phyloP scores from a whole-genome alignment of 2,797 vertebrate species.

The Rhinogobio ventralis region DNA sequence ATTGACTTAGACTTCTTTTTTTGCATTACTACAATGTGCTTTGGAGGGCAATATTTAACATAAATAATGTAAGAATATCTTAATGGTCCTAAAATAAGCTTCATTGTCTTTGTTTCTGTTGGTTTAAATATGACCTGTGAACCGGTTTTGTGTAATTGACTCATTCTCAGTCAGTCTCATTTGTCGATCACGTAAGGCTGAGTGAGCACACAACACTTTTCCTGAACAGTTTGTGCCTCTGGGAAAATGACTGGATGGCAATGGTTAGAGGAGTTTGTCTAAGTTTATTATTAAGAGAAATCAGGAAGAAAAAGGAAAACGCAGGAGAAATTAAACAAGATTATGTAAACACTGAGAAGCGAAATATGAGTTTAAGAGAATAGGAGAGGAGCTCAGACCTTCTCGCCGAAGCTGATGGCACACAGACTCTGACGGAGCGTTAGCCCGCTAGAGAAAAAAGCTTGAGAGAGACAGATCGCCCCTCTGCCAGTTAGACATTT shows the following conservation, averaged over 20 bases:
- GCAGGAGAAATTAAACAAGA: neutral
- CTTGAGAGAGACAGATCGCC: constrained; percentile 46
- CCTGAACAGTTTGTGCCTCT: neutral
- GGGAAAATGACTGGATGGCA: neutral
- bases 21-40: neutral
- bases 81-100: neutral
- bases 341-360: neutral
- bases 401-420: neutral
- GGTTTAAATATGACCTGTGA: neutral
- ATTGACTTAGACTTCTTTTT: neutral
- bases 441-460: constrained; percentile 42
- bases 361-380: neutral
- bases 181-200: neutral
- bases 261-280: neutral
- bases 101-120: neutral
- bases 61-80: neutral
- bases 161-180: neutral
- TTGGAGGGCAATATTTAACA: neutral
- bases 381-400: neutral
- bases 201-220: neutral
- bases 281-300: neutral
- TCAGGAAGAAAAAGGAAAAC: neutral
- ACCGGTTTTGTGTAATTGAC: too few relatives aligned
- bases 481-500: constrained; percentile 66
- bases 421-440: constrained; percentile 18